Evolutionary conservation across 2,113 vertebrate genomes (phyloP), one percentile per base, ranked within the genome.

Genomic region (Aegypius monachus): DNA sequence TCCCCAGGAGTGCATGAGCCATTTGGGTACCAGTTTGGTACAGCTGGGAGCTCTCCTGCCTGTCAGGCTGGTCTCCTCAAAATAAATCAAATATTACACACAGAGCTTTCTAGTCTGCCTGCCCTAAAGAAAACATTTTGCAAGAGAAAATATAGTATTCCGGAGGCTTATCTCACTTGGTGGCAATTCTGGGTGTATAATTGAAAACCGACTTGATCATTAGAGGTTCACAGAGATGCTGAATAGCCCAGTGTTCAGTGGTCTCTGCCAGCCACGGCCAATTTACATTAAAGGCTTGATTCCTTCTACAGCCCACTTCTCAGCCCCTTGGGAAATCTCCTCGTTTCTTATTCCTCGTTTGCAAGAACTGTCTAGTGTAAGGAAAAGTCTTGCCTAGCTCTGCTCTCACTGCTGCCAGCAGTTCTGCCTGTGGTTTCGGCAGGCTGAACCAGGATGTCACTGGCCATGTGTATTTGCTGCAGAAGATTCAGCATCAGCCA

Each of bases 211-310:
- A 88, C 85, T 59, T 93, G 92, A 95, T 97, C 90, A 94, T 97
- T 96, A 96, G 95, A 97, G 88, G 85, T 95, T 97, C 96, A 96
- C 91, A 95, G 86, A 34, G 86, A 91, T 91, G 86, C 73, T 96
- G 95, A 96, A 95, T 94, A 95, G 96, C 86, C 38, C 70, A 93
- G 94, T 94, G 94, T 95, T 97, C 79, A 47, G 95, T 68, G 92
- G 75, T 50, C 88, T 71, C 90, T 81, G 94, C 92, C 94, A 97
- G 90, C 80, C 96, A 71, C 31, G 55, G 93, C 95, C 94, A 97
- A 93, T 97, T 97, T 97, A 96, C 95, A 96, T 96, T 90, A 96
- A 94, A 92, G 82, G 38, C 96, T 97, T 38, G 94, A 65, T 92
- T 94, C 92, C 95, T 93, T 88, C 94, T 73, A 50, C 93, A 95